A percentile compares a stretch with the other conserved stretches of the same genome.
Evolutionary conservation across 2,888 invertebrate genomes (phyloP).

Genomic region (Cheiracanthium punctorium): DNA sequence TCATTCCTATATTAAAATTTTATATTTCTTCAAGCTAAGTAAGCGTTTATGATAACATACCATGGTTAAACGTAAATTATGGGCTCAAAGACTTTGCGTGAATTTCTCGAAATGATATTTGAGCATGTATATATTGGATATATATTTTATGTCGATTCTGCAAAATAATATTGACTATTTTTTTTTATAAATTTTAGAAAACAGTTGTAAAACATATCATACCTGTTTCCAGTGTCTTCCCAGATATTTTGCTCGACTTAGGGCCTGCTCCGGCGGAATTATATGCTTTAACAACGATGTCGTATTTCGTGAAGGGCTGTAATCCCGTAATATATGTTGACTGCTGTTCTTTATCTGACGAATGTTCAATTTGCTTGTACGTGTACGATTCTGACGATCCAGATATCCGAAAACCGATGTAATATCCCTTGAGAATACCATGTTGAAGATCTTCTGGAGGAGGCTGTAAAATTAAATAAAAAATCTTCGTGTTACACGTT

Average conservation of each 20-base stretch:
- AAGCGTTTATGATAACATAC: no score
- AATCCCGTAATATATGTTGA: constrained; percentile 86
- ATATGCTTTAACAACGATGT: constrained; percentile 94
- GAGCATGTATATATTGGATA: no score
- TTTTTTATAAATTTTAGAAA: no score
- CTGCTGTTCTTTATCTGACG: constrained; percentile 84
- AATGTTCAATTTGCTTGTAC: constrained; percentile 85
- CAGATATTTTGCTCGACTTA: constrained; percentile 89
- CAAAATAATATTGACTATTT: no score
- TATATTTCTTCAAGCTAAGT: no score
- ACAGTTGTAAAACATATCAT: neutral
- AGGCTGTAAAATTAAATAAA: constrained; percentile 31
- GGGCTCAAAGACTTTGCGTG: no score
- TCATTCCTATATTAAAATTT: no score
- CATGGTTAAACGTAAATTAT: no score
- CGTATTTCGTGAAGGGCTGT: constrained; percentile 93
- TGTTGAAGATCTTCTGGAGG: constrained; percentile 63
- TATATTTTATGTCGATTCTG: no score
- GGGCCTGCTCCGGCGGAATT: constrained; percentile 96
- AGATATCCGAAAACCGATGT: constrained; percentile 70
- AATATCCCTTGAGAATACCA: constrained; percentile 70
- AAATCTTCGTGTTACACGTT: no score
- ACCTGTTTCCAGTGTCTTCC: constrained; percentile 92
- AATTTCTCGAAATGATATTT: no score
- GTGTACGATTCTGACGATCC: constrained; percentile 80